Evolutionary conservation across 2,113 vertebrate genomes (phyloP), one percentile per base, ranked within the genome.

Genomic region (Onychorhynchus coronatus): DNA sequence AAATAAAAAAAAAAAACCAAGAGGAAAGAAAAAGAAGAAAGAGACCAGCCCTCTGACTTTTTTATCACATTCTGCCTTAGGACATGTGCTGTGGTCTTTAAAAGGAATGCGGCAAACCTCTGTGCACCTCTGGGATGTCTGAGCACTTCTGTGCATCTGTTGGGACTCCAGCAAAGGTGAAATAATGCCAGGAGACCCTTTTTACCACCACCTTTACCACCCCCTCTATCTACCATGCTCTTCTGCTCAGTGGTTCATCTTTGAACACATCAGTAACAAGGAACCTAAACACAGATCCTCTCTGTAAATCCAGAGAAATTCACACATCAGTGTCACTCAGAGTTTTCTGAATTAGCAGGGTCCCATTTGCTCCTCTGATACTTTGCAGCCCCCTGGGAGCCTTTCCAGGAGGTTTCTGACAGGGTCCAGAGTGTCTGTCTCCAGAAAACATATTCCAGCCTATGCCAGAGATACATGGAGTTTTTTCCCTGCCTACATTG

Each of bases 271-370:
- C 18, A 68, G 27, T 79, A 74, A 37, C 47, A 88, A 30, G 39
- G 18, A 90, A 8, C 18, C 21, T 37, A 25, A 1, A 0, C 8
- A 12, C 8, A 68, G 62, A 77, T 89, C 39, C 24, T n/a, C 61
- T 28, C 21, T 11, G 27, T 17, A 88, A 74, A 90, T 67, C 31
- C 63, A 73, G 33, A 12, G 19, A 70, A 84, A 91, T 55, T 47
- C 56, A 55, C 0, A 0, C 25, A 50, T 15, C 21, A 13, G 14
- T 23, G n/a, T 66, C 46, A 42, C 65, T 27, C 30, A 63, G 35
- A 22, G 33, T 16, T 74, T 39, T 89, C 44, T 68, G 58, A 74
- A 47, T 41, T 49, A 6, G 3, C 0, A 0, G 39, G 19, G 37
- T 87, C 56, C 24, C 13, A 6, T 52, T 74, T 89, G 8, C 35